These are phyloP conservation scores for Venturia canescens DNA, from an alignment of 1,140 invertebrate genomes.

Conservation along the genomic window DNA sequence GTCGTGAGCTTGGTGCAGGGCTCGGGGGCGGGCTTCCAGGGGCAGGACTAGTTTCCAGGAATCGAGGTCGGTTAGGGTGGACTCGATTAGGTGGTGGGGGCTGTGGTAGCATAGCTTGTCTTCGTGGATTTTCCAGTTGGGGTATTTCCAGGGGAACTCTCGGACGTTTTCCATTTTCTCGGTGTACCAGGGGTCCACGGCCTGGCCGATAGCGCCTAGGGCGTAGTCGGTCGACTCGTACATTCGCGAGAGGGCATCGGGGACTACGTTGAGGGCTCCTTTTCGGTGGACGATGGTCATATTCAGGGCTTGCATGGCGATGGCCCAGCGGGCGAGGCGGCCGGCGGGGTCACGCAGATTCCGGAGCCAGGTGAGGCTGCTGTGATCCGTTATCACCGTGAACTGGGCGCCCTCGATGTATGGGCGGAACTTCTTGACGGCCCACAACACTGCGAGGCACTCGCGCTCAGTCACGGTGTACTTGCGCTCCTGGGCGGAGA, in stretches of 20 bases:
- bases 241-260: constrained; percentile 56
- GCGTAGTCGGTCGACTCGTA: neutral
- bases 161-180: neutral
- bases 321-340: constrained; percentile 72
- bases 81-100: neutral
- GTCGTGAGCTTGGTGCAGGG: constrained; percentile 55
- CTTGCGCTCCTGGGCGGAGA: constrained; percentile 8
- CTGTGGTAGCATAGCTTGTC: constrained; percentile 30
- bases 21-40: neutral
- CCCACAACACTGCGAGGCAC: constrained; percentile 75
- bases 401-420: constrained; percentile 70
- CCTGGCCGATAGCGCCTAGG: neutral
- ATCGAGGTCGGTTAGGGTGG: constrained; percentile 23
- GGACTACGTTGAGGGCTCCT: constrained; percentile 53
- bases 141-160: constrained; percentile 22
- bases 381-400: constrained; percentile 75
- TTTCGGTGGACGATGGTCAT: constrained; percentile 50
- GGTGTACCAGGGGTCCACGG: constrained; percentile 4
- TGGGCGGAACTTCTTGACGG: constrained; percentile 70
- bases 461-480: constrained; percentile 71
- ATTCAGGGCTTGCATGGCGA: constrained; percentile 54
- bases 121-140: constrained; percentile 43
- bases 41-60: constrained; percentile 45
- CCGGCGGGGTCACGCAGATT: constrained; percentile 70
- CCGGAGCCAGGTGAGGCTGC: constrained; percentile 75